A percentile compares a stretch with the other conserved stretches of the same genome.
Conservation (phyloP, 2,113 vertebrate species). For the Spilogale gracilis region DNA sequence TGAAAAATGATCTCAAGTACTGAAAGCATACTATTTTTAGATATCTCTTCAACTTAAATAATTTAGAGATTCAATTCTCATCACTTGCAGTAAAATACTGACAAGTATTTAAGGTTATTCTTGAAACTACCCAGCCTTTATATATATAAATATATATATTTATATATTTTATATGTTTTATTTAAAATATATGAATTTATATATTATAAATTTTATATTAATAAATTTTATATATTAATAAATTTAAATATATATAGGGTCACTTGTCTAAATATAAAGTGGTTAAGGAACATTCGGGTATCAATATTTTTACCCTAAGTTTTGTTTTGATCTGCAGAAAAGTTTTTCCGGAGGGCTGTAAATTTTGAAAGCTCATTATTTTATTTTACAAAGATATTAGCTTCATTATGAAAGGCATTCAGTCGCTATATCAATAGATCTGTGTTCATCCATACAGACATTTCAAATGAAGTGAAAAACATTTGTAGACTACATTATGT, state of each 20-base stretch:
- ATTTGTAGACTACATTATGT: constrained; percentile 63
- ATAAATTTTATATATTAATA: too few relatives aligned
- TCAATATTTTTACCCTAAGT: constrained; percentile 43
- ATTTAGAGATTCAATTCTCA: constrained; percentile 58
- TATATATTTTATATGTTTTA: too few relatives aligned
- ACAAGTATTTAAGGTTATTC: constrained; percentile 27
- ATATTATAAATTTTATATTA: too few relatives aligned
- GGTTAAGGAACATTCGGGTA: background rate
- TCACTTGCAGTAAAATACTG: constrained; percentile 29
- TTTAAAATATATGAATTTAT: too few relatives aligned
- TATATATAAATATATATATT: too few relatives aligned
- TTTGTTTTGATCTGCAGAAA: constrained; percentile 64
- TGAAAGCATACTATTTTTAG: constrained; percentile 42
- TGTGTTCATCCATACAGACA: constrained; percentile 67
- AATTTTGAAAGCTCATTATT: constrained; percentile 53
- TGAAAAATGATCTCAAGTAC: constrained; percentile 27
- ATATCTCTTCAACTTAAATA: constrained; percentile 42
- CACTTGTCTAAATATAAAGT: constrained; percentile 12
- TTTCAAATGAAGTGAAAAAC: constrained; percentile 66
- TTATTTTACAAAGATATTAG: constrained; percentile 52
- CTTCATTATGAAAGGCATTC: constrained; percentile 27
- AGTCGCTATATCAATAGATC: background rate
- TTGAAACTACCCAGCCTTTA: background rate
- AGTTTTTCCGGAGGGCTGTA: background rate
- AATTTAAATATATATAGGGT: background rate